Base-by-base conservation (phyloP, 1,140 invertebrate genomes). In the Condylostylus longicornis region DNA sequence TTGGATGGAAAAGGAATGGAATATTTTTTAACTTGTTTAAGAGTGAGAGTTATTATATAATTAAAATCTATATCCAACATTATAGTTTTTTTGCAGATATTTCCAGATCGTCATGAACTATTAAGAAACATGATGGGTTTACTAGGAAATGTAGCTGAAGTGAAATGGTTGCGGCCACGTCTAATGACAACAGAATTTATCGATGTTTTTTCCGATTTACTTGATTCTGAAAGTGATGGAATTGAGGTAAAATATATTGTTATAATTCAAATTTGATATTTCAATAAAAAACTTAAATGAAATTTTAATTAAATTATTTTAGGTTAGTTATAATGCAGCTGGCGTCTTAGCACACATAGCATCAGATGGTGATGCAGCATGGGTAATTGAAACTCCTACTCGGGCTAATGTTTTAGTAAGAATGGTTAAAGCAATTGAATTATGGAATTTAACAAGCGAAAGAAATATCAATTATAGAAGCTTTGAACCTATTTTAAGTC, bases 401-500 rank as follows among this genome's bases (percentile, higher is more conserved):
- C 66, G 89, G 14, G 63, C 75, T n/a, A 66, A 74, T 18, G 85
- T 95, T 4, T 65, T 93, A 2, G 50, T 67, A 10, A 68, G 74
- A 40, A 82, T 96, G 71, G 72, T 79, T 7, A 57, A 59, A 20
- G 88, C 90, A 10, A 88, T 96, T 12, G 70, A 82, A 34, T 69
- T 79, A 30, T 98, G 93, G 93, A 74, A 90, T 50, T 60, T 96
- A 12, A 65, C 71, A 30, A 77, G 85, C 8, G 77, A 82, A 46
- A 68, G 94, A 18, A 97, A 94, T 54, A 98, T 98, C 41, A 97
- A 98, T 65, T 98, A 98, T 61, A 75, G 89, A 42, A 91, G 86
- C 14, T 95, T 96, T 66, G 75, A 87, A 53, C 91, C 91, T 4
- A 86, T 95, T 43, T 62, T 96, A 6, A 69, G 80, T 38, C 63